A percentile compares a stretch with the other conserved stretches of the same genome.
Conservation (phyloP, 1,140 invertebrate genomes). For the Euwallacea similis region DNA sequence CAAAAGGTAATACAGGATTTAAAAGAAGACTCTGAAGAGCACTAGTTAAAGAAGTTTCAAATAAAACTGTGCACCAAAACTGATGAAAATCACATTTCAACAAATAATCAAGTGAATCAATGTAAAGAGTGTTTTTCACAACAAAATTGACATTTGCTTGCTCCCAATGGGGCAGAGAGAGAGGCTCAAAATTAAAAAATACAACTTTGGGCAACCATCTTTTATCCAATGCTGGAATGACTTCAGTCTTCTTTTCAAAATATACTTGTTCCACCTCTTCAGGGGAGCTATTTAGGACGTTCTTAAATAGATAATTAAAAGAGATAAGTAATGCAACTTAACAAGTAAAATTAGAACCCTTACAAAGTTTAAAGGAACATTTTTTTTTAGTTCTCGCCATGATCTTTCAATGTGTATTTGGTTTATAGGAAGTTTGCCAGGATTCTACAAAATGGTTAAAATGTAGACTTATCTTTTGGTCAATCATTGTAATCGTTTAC, state of each 20-base stretch:
- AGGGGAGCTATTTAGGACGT: conserved; percentile 7
- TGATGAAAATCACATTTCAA: conserved; percentile 47
- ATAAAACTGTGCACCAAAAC: conserved; percentile 49
- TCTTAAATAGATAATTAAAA: conserved; percentile 35
- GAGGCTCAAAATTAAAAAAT: conserved; percentile 42
- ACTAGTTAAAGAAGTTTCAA: conserved; percentile 40
- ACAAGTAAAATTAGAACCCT: conserved; percentile 24
- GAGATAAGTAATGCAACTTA: conserved; percentile 15
- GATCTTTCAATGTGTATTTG: conserved; percentile 45
- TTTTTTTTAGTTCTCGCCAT: conserved; percentile 38
- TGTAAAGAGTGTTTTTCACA: conserved; percentile 40
- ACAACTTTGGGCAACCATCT: conserved; percentile 43
- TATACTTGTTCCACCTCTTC: conserved; percentile 36
- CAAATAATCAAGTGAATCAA: conserved; percentile 44
- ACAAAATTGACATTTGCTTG: conserved; percentile 29
- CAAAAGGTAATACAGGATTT: conserved; percentile 41
- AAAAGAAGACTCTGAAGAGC: conserved; percentile 44
- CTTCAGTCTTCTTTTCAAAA: conserved; percentile 40
- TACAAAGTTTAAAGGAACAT: conserved; percentile 37
- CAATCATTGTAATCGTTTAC: too few relatives aligned
- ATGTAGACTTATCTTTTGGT: too few relatives aligned
- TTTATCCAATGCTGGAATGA: conserved; percentile 46
- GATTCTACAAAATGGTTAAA: conserved; percentile 39
- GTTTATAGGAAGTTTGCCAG: conserved; percentile 47
- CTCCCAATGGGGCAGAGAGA: conserved; percentile 30